Evolutionary conservation across 2,797 vertebrate genomes (phyloP).

Genomic region (Hemibagrus guttatus): DNA sequence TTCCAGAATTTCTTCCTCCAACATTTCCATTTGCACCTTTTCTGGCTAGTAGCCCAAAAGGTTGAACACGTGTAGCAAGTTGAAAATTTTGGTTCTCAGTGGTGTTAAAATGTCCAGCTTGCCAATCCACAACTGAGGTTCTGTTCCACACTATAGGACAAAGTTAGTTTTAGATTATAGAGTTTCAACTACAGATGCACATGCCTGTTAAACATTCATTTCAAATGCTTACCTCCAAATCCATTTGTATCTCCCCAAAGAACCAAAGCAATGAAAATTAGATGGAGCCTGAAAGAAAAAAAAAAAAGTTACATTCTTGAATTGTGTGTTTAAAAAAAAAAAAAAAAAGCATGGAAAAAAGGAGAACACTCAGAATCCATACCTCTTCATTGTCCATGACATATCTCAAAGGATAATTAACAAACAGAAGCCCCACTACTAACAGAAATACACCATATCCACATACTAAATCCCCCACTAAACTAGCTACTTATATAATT

Average conservation of each 20-base stretch:
- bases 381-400: not conserved
- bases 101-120: not conserved
- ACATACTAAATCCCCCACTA: not conserved
- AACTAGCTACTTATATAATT: not conserved
- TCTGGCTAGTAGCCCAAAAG: not conserved
- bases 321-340: no score
- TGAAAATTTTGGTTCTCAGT: not conserved
- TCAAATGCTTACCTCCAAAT: not conserved
- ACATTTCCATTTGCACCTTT: not conserved
- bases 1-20: not conserved
- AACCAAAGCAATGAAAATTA: not conserved
- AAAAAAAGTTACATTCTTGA: not conserved
- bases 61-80: not conserved
- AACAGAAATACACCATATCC: not conserved
- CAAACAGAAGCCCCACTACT: not conserved
- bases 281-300: not conserved
- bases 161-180: not conserved
- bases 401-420: not conserved
- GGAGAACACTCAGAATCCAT: not conserved
- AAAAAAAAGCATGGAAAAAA: not conserved
- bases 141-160: not conserved
- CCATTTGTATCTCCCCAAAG: not conserved
- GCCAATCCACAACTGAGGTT: no score
- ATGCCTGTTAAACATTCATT: not conserved
- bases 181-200: not conserved